These are phyloP conservation scores for Pelochelys cantorii DNA, from an alignment of 2,797 vertebrate species.

Conservation along the genomic window DNA sequence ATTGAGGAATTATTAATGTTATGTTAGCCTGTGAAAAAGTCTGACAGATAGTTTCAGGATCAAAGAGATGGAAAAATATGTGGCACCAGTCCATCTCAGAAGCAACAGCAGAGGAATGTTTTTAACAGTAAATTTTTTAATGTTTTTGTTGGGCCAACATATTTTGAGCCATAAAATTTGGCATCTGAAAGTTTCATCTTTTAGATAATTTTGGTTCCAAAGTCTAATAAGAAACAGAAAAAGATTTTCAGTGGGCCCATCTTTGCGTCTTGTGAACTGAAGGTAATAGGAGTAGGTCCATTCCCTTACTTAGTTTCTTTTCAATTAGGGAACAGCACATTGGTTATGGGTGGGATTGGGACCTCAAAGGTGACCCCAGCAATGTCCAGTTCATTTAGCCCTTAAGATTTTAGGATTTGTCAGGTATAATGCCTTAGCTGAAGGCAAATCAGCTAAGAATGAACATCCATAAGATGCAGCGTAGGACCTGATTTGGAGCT, in stretches of 20 bases:
- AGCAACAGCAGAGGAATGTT: slow-evolving; percentile 16
- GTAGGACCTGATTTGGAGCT: background rate
- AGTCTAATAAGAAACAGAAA: background rate
- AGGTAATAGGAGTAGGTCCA: background rate
- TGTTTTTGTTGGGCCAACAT: background rate
- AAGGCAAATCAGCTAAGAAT: background rate
- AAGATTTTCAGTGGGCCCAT: background rate
- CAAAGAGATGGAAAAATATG: background rate
- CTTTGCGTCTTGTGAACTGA: background rate
- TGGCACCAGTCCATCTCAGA: background rate
- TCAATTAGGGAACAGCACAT: background rate
- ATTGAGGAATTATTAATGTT: background rate
- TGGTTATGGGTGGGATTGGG: background rate
- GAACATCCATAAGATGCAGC: background rate
- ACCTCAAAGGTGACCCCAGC: background rate
- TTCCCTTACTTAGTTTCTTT: background rate
- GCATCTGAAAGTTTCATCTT: background rate
- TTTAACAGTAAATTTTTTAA: background rate
- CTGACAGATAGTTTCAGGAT: background rate
- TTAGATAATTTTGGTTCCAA: slow-evolving; percentile 20
- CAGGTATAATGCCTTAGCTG: background rate
- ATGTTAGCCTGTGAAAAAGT: background rate
- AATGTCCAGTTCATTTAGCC: background rate
- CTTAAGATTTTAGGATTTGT: background rate
- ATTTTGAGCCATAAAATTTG: slow-evolving; percentile 3